These are phyloP conservation scores for Dendronephthya gigantea DNA, from an alignment of 64 coral and sea anemone species.

Conservation along the genomic window DNA sequence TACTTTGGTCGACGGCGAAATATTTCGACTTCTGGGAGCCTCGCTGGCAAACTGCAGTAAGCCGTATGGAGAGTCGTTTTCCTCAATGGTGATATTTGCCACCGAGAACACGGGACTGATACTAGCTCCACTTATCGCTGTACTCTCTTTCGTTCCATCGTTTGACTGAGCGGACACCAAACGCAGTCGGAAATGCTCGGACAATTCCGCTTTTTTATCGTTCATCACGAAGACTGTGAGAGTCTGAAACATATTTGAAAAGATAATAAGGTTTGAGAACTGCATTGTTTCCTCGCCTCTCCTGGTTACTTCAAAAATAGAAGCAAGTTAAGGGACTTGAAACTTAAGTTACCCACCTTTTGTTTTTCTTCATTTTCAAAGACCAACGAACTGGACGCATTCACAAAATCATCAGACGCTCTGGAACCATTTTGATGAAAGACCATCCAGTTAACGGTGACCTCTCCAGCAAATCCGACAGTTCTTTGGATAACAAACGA, in stretches of 20 bases:
- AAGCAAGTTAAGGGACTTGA: too few relatives aligned
- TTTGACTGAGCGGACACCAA: constrained; percentile 44
- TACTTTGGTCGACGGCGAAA: background rate
- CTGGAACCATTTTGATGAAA: constrained; percentile 40
- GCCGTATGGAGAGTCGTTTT: constrained; percentile 63
- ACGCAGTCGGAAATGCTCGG: constrained; percentile 50
- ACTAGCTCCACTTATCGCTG: constrained; percentile 80
- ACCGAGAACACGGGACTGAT: constrained; percentile 42
- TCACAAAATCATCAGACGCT: constrained; percentile 57
- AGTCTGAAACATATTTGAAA: constrained; percentile 19
- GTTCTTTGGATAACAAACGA: constrained; percentile 35
- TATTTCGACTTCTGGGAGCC: background rate
- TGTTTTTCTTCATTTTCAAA: constrained; percentile 37
- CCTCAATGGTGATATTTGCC: constrained; percentile 60
- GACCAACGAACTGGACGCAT: constrained; percentile 31
- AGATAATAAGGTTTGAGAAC: too few relatives aligned
- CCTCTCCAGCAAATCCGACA: constrained; percentile 35
- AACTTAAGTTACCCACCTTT: constrained; percentile 32
- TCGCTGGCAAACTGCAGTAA: constrained; percentile 69
- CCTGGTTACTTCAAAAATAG: too few relatives aligned
- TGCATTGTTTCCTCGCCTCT: too few relatives aligned
- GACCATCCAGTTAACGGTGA: constrained; percentile 57
- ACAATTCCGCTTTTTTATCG: constrained; percentile 58
- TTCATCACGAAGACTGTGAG: constrained; percentile 47
- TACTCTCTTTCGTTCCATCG: constrained; percentile 52